Evolutionary conservation across 2,113 vertebrate species (phyloP).

Genomic region (Gallinago undulata): DNA sequence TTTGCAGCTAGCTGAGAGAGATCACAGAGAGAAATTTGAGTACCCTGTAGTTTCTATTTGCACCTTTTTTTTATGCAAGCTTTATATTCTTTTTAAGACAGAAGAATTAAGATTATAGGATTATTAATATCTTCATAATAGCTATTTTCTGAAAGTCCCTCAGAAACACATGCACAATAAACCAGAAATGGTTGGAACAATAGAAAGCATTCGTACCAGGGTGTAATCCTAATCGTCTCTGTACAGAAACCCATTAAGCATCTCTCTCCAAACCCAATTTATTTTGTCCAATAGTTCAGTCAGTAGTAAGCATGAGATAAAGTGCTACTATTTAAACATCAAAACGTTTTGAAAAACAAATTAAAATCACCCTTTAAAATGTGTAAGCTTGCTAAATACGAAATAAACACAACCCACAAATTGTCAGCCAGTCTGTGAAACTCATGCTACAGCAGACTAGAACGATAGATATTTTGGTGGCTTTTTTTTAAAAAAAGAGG

Average conservation of each 20-base stretch:
- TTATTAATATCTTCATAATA: background rate
- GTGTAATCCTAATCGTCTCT: constrained; percentile 51
- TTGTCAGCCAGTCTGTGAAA: constrained; percentile 38
- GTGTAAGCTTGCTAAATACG: constrained; percentile 47
- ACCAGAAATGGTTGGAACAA: background rate
- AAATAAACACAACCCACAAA: constrained; percentile 41
- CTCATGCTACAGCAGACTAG: background rate
- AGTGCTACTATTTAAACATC: constrained; percentile 78
- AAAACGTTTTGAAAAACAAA: constrained; percentile 49
- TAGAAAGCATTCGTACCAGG: constrained; percentile 59
- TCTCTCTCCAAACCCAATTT: constrained; percentile 62
- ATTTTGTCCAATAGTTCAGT: constrained; percentile 65
- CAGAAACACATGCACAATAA: constrained; percentile 30
- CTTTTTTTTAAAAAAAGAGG: background rate
- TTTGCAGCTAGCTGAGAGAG: constrained; percentile 55
- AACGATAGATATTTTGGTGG: background rate
- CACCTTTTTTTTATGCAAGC: constrained; percentile 17
- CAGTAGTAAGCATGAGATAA: constrained; percentile 83
- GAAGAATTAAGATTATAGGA: constrained; percentile 26
- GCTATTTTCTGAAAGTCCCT: background rate
- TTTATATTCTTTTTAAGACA: constrained; percentile 30
- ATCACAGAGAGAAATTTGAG: constrained; percentile 47
- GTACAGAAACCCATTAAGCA: constrained; percentile 37
- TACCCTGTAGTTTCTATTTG: constrained; percentile 41
- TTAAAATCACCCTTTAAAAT: constrained; percentile 19